Evolutionary conservation across 2,888 invertebrate species (phyloP), one percentile per base, ranked within the genome.

Genomic region (Idaea straminata): DNA sequence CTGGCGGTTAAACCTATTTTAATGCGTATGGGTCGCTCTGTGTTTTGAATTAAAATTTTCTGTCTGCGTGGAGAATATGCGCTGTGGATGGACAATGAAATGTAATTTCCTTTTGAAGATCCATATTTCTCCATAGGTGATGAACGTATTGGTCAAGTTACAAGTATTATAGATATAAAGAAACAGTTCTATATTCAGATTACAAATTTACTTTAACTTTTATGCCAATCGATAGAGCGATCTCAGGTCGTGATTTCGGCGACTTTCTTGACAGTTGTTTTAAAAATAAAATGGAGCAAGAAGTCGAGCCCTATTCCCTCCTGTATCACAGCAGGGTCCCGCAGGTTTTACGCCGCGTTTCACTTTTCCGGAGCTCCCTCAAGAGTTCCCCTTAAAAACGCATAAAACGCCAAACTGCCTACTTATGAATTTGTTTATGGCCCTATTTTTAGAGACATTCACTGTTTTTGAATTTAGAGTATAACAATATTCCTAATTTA

Each of bases 401-500:
- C 90, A 91, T 92, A 91, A 92, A 87, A 83, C 81, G 82, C 81
- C 84, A 86, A 83, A 85, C 81, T 84, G 89, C 87, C 91, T 91
- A 89, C 91, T 92, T 92, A 92, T 91, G 92, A 92, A 92, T 92
- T 92, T 92, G 92, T 92, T 92, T 92, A 92, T 87, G 83, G 86
- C 83, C 83, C 88, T 84, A 87, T 88, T 90, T 87, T 84, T 78
- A 74, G 74, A 80, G 82, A 79, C 79, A 76, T 75, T 77, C 78
- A 77, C 79, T 75, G 76, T 75, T 78, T 80, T 73, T 73, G 70
- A 69, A 85, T 80, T 85, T 84, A 80, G 80, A 77, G 80, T 81
- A 85, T 83, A 83, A 86, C 83, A 84, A 86, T 88, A 84, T 85
- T 83, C 77, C 79, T 88, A 88, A 88, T 89, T 87, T 85, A 80